Evolutionary conservation across 2,888 invertebrate species (phyloP).

Genomic region (Listrodromus nycthemerus): DNA sequence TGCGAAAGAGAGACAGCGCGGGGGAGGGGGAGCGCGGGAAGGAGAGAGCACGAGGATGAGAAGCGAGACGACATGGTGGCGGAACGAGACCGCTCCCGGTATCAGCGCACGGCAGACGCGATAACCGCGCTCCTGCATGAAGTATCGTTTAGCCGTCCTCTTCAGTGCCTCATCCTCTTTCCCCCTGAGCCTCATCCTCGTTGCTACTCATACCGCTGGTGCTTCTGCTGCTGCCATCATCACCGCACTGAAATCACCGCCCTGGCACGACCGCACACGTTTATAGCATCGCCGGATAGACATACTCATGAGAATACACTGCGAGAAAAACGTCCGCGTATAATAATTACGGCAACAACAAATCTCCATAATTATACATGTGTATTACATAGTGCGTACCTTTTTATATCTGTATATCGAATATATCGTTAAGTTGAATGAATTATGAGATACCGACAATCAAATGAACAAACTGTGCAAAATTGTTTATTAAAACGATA

Average conservation of each 20-base stretch:
- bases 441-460: not conserved
- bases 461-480: not conserved
- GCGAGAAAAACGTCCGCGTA: not conserved
- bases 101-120: conserved; percentile 77
- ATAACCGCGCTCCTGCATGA: conserved; percentile 76
- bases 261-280: conserved; percentile 52
- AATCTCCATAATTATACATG: conserved; percentile 3
- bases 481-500: not conserved
- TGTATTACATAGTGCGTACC: not conserved
- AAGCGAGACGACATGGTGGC: conserved; percentile 35
- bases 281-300: conserved; percentile 32
- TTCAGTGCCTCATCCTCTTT: conserved; percentile 61
- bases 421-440: not conserved
- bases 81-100: conserved; percentile 64
- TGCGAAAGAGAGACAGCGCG: conserved; percentile 40
- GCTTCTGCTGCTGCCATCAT: conserved; percentile 59
- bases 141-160: conserved; percentile 75
- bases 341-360: conserved; percentile 9
- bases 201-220: conserved; percentile 1
- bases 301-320: not conserved
- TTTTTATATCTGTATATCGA: not conserved
- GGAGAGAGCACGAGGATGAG: conserved; percentile 20
- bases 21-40: conserved; percentile 14
- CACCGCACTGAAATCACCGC: conserved; percentile 55
- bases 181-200: conserved; percentile 33